phyloP scores from a whole-genome alignment of 2,888 invertebrate genomes.

The Lithophane semibrunnea region DNA sequence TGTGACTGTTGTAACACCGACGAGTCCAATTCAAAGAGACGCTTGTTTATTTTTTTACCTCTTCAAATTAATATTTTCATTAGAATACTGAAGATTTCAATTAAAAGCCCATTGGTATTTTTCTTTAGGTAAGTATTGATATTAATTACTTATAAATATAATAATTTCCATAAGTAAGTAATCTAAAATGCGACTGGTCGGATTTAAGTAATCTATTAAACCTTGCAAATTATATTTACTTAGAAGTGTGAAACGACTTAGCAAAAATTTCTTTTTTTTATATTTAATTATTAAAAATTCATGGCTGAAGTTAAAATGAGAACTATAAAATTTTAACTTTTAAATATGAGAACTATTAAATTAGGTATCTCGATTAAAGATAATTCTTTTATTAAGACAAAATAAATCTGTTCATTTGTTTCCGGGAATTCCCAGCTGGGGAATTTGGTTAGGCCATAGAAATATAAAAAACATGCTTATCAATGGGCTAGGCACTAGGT shows the following conservation, averaged over 20 bases:
- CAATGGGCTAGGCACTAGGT: not conserved
- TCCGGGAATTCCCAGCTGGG: not conserved
- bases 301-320: slow-evolving; percentile 15
- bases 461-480: too few relatives aligned
- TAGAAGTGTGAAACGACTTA: not conserved
- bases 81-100: not conserved
- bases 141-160: not conserved
- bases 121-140: not conserved
- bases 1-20: not conserved
- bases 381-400: not conserved
- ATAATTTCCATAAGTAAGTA: not conserved
- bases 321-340: not conserved
- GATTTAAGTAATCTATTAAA: slow-evolving; percentile 3
- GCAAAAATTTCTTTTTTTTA: not conserved
- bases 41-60: not conserved
- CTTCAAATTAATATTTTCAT: not conserved
- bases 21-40: not conserved
- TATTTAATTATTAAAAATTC: slow-evolving; percentile 20
- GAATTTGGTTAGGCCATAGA: not conserved
- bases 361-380: not conserved
- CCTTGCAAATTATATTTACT: slow-evolving; percentile 6
- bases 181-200: not conserved
- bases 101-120: not conserved
- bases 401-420: not conserved
- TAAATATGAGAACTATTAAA: not conserved